Conservation (phyloP, 1,140 invertebrate genomes). For the Aethina tumida region DNA sequence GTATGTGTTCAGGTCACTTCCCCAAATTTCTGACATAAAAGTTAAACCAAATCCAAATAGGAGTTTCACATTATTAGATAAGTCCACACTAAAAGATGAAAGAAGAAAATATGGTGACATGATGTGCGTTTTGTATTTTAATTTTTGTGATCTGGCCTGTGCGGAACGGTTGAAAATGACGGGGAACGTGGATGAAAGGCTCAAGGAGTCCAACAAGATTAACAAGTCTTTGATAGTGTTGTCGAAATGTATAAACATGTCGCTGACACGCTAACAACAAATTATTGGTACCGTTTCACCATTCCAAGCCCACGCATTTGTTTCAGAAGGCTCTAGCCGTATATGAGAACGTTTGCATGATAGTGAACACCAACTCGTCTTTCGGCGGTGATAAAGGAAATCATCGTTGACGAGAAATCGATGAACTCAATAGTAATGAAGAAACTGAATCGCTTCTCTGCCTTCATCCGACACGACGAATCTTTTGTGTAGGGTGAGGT, state of each 20-base stretch:
- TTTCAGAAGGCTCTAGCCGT: constrained; percentile 55
- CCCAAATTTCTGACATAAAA: constrained; percentile 26
- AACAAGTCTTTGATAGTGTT: constrained; percentile 83
- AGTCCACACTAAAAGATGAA: constrained; percentile 33
- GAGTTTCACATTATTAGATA: constrained; percentile 36
- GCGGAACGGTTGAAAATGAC: constrained; percentile 82
- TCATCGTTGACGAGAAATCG: constrained; percentile 35
- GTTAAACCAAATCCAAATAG: constrained; percentile 41
- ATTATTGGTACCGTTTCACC: constrained; percentile 55
- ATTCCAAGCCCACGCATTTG: constrained; percentile 73
- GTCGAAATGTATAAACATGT: constrained; percentile 36
- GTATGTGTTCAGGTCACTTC: constrained; percentile 55
- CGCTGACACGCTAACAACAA: constrained; percentile 35
- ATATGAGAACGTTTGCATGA: constrained; percentile 62
- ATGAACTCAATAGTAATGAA: constrained; percentile 8
- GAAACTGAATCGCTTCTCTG: no score
- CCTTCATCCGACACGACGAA: no score
- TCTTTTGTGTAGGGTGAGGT: no score
- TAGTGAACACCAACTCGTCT: constrained; percentile 71
- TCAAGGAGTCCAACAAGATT: constrained; percentile 84
- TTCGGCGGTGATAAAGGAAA: constrained; percentile 62
- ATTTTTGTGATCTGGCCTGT: constrained; percentile 87
- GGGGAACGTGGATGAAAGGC: constrained; percentile 65
- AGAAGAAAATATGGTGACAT: constrained; percentile 28
- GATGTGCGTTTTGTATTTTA: constrained; percentile 39